Evolutionary conservation across 2,888 invertebrate genomes (phyloP), one percentile per base, ranked within the genome.

Genomic region (Leptinotarsa tumamoca): DNA sequence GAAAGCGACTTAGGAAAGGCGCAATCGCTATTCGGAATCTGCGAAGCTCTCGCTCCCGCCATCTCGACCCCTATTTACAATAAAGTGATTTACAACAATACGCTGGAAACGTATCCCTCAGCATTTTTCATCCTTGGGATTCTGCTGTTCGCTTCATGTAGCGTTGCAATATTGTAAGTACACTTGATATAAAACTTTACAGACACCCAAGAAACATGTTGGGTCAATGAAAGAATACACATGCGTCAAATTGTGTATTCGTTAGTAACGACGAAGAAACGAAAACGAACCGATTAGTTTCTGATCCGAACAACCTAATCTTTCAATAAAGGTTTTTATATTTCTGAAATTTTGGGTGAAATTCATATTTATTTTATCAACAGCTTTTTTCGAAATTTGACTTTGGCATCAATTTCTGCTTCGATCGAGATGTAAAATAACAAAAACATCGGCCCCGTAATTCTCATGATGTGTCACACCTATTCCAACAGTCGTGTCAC

Each of bases 1-100:
- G 84, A 85, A 72, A 83, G 87, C 51, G 87, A 89, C 80, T 78
- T 88, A 70, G 89, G 88, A 15, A 89, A 89, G 83, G 87, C 88
- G 1, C 88, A 88, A 76, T 92, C 92, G 84, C 89, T 92, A 83
- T 90, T 92, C 82, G 91, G 91, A 77, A 90, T 92, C 85, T 90
- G 90, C 50, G 92, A 92, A 85, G 91, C 91, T 3, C 81, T 92
- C 78, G 91, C 90, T 5, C 90, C 90, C 1, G 90, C 91, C 71
- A 87, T 91, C 70, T 90, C 91, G 83, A 90, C 90, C 3, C 91
- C 92, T 0, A 85, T 92, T 71, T 92, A 91, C 86, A 91, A 90
- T 82, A 79, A 78, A 66, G 89, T 89, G 68, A 89, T 92, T 79
- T 92, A 92, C 82, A 87, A 90, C 10, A 86, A 85, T 23, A 92